A percentile compares a stretch with the other conserved stretches of the same genome.
These are phyloP conservation scores for Octomys mimax DNA, from an alignment of 2,797 vertebrate species.

Conservation along the genomic window DNA sequence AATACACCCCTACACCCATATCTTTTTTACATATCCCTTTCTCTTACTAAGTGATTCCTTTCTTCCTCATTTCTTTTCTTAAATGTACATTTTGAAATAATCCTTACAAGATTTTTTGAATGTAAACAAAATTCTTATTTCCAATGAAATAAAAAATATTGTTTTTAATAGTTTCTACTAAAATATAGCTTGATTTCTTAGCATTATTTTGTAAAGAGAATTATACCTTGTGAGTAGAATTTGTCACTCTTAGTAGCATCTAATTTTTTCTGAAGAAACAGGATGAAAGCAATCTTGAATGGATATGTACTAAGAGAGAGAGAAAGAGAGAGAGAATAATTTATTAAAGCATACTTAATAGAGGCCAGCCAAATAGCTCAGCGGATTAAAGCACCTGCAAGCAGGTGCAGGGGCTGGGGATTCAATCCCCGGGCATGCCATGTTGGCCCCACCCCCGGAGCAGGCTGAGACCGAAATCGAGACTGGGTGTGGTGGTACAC, in stretches of 20 bases:
- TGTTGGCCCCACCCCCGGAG: too few species aligned
- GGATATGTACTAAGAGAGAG: background rate
- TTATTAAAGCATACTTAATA: background rate
- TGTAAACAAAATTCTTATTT: background rate
- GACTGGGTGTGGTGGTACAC: too few species aligned
- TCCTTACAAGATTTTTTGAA: background rate
- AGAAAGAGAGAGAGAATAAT: background rate
- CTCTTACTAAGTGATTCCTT: background rate
- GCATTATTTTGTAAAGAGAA: background rate
- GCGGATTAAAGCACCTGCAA: too few species aligned
- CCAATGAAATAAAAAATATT: background rate
- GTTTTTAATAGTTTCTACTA: background rate
- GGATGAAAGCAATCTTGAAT: background rate
- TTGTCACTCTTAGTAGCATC: background rate
- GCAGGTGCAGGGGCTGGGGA: too few species aligned
- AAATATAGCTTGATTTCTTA: background rate
- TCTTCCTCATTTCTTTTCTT: background rate
- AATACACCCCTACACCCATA: background rate
- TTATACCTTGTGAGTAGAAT: background rate
- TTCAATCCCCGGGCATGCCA: too few species aligned
- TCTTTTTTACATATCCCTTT: background rate
- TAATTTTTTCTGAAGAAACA: background rate
- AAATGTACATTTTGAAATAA: background rate
- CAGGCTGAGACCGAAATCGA: too few species aligned
- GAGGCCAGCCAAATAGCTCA: too few species aligned